These are phyloP conservation scores for Mimachlamys varia DNA, from an alignment of 2,888 invertebrate genomes.

Conservation along the genomic window DNA sequence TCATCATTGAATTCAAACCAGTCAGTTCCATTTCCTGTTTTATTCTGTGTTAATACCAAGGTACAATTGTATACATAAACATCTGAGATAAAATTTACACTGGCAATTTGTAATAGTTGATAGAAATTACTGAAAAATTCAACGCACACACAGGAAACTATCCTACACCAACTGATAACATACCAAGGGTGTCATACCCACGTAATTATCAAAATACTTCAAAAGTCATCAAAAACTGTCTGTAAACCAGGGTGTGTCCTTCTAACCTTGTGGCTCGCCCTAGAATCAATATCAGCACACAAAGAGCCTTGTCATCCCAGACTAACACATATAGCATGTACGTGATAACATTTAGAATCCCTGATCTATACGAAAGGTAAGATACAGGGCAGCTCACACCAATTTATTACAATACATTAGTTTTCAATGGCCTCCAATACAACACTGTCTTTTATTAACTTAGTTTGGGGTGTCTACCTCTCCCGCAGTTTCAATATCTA, in stretches of 20 bases:
- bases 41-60: too few species aligned
- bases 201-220: background rate
- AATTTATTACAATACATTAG: background rate
- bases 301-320: background rate
- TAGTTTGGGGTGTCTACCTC: background rate
- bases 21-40: too few species aligned
- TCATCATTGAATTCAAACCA: too few species aligned
- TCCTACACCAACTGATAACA: background rate
- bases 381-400: background rate
- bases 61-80: too few species aligned
- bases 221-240: background rate
- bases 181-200: background rate
- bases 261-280: background rate
- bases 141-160: too few species aligned
- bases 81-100: too few species aligned
- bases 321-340: background rate
- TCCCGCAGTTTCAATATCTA: background rate
- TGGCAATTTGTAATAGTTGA: too few species aligned
- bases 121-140: too few species aligned
- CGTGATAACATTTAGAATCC: background rate
- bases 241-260: background rate
- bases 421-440: conserved; percentile 9
- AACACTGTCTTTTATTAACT: conserved; percentile 1
- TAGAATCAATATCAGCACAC: background rate
- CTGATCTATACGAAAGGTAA: background rate